These are phyloP conservation scores for Drosophila phalerata DNA, from an alignment of 2,888 invertebrate genomes.

Conservation along the genomic window DNA sequence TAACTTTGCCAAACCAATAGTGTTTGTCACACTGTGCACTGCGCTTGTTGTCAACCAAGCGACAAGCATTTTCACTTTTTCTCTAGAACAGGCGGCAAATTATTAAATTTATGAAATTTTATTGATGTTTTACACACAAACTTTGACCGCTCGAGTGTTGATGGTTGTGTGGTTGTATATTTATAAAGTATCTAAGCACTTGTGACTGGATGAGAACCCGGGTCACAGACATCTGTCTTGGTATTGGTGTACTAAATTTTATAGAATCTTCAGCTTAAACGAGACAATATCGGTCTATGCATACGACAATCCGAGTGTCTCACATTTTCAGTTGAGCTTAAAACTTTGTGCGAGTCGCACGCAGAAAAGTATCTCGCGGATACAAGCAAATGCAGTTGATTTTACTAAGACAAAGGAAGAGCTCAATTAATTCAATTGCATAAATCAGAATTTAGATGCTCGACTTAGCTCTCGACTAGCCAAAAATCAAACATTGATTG, in stretches of 20 bases:
- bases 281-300: conserved; percentile 54
- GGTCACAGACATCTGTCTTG: conserved; percentile 28
- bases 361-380: conserved; percentile 36
- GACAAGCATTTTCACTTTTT: conserved; percentile 69
- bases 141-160: conserved; percentile 67
- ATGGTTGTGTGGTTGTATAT: conserved; percentile 20
- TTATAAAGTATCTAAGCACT: conserved; percentile 46
- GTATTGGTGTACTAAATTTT: conserved; percentile 68
- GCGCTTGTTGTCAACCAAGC: conserved; percentile 43
- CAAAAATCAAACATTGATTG: conserved; percentile 10
- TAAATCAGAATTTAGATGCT: conserved; percentile 23
- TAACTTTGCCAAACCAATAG: not conserved
- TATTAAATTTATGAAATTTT: conserved; percentile 79
- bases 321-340: conserved; percentile 65
- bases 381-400: conserved; percentile 31
- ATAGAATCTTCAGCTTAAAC: conserved; percentile 66
- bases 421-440: conserved; percentile 49
- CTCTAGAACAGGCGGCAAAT: conserved; percentile 63
- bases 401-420: conserved; percentile 45
- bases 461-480: not conserved
- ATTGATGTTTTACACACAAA: conserved; percentile 77
- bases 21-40: conserved; percentile 47
- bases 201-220: conserved; percentile 38
- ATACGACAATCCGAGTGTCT: conserved; percentile 24
- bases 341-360: conserved; percentile 66